Conservation (phyloP, 92 coral and sea anemone genomes). For the Porites lobata region DNA sequence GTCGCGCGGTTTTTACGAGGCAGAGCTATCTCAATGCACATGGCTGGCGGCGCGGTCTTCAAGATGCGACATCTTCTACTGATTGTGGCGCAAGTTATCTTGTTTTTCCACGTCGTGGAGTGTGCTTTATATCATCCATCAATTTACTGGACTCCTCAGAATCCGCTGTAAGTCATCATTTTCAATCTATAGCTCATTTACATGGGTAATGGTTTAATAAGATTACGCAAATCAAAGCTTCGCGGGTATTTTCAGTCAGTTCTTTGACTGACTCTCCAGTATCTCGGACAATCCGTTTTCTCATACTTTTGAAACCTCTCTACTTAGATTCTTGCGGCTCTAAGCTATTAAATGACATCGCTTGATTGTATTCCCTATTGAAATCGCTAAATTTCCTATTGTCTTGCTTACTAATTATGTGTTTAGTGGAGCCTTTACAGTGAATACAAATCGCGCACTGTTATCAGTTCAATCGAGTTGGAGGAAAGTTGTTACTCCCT, state of each 20-base stretch:
- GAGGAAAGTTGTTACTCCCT: not conserved
- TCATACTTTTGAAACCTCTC: not conserved
- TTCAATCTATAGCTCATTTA: conserved; percentile 22
- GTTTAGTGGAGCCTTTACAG: conserved; percentile 18
- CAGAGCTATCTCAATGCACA: conserved; percentile 14
- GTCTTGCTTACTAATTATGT: conserved; percentile 28
- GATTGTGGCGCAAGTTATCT: conserved; percentile 34
- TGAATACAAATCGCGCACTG: conserved; percentile 19
- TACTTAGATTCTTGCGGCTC: conserved; percentile 20
- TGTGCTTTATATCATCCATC: conserved; percentile 80
- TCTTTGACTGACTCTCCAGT: not conserved
- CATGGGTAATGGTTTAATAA: conserved; percentile 22
- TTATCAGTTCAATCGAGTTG: conserved; percentile 38
- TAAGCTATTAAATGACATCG: conserved; percentile 3
- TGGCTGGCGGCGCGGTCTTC: conserved; percentile 15
- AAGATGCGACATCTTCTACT: conserved; percentile 4
- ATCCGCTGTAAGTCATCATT: conserved; percentile 81
- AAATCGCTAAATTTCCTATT: conserved; percentile 37
- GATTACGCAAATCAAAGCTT: conserved; percentile 5
- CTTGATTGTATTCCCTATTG: conserved; percentile 29
- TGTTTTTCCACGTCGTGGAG: conserved; percentile 55
- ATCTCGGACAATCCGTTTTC: no score
- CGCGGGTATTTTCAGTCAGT: not conserved
- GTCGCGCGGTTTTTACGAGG: not conserved
- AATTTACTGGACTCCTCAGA: conserved; percentile 84